phyloP scores from a whole-genome alignment of 2,888 invertebrate genomes.

The Chrysotoxum bicinctum region DNA sequence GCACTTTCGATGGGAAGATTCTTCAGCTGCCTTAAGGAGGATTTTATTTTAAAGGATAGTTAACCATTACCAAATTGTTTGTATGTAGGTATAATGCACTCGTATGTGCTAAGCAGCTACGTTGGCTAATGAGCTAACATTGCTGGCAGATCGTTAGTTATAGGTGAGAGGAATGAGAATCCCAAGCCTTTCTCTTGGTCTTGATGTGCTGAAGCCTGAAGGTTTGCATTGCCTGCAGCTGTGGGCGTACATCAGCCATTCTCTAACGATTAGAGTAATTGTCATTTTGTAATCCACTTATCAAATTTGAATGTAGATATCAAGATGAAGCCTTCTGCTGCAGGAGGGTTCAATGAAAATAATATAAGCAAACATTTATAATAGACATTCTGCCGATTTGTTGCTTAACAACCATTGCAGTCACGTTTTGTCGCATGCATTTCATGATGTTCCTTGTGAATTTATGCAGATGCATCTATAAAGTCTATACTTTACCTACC shows the following conservation, averaged over 20 bases:
- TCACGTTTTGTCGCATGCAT: slow-evolving; percentile 66
- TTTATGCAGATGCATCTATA: slow-evolving; percentile 25
- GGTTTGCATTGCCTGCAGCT: slow-evolving; percentile 11
- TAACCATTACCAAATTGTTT: slow-evolving; percentile 10
- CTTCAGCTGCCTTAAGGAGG: not conserved
- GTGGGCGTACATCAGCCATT: slow-evolving; percentile 58
- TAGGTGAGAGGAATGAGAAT: slow-evolving; percentile 45
- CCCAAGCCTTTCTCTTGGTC: slow-evolving; percentile 53
- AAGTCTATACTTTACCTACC: not conserved
- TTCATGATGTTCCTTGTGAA: slow-evolving; percentile 14
- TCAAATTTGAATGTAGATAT: slow-evolving; percentile 68
- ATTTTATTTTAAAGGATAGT: not conserved
- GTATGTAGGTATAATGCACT: not conserved
- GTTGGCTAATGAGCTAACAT: slow-evolving; percentile 30
- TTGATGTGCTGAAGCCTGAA: slow-evolving; percentile 24
- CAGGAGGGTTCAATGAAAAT: slow-evolving; percentile 45
- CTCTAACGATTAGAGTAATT: slow-evolving; percentile 59
- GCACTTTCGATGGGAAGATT: slow-evolving; percentile 4
- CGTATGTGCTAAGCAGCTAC: not conserved
- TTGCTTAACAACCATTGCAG: slow-evolving; percentile 41
- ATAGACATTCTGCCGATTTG: slow-evolving; percentile 31
- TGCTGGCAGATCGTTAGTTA: slow-evolving; percentile 32
- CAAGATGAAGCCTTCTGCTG: slow-evolving; percentile 3
- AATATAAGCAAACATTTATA: slow-evolving; percentile 28
- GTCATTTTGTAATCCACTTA: slow-evolving; percentile 71